phyloP scores from a whole-genome alignment of 2,888 invertebrate species.

The Callyntrura guangdongensis region DNA sequence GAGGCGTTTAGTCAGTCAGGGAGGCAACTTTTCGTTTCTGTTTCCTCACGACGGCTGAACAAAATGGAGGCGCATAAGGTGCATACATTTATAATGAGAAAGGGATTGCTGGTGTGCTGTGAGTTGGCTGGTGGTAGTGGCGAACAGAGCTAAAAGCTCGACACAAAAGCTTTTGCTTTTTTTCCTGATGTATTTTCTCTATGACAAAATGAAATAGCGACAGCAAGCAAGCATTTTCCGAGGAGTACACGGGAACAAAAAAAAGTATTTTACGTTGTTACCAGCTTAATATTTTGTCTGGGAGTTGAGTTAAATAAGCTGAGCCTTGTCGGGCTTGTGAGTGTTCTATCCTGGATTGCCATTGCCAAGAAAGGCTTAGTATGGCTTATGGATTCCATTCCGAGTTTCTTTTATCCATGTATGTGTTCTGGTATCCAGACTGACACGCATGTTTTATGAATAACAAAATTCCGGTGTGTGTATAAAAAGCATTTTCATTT shows the following conservation, averaged over 20 bases:
- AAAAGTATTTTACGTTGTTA: neutral
- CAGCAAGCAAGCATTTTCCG: constrained; percentile 37
- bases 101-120: constrained; percentile 52
- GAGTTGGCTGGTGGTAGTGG: constrained; percentile 55
- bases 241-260: neutral
- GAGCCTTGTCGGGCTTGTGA: neutral
- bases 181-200: constrained; percentile 16
- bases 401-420: constrained; percentile 51
- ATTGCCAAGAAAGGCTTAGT: constrained; percentile 52
- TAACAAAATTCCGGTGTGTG: constrained; percentile 31
- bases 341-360: constrained; percentile 18
- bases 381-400: constrained; percentile 54
- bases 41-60: constrained; percentile 68
- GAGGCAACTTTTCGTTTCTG: constrained; percentile 63
- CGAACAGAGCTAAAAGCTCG: constrained; percentile 68
- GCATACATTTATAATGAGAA: constrained; percentile 75
- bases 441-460: constrained; percentile 29
- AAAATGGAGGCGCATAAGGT: constrained; percentile 73
- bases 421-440: constrained; percentile 43
- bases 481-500: constrained; percentile 46
- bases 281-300: constrained; percentile 9
- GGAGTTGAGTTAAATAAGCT: neutral
- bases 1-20: constrained; percentile 3
- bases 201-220: constrained; percentile 11
- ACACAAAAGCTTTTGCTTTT: constrained; percentile 48